Evolutionary conservation across 2,888 invertebrate genomes (phyloP).

Genomic region (Epistrophe grossulariae): DNA sequence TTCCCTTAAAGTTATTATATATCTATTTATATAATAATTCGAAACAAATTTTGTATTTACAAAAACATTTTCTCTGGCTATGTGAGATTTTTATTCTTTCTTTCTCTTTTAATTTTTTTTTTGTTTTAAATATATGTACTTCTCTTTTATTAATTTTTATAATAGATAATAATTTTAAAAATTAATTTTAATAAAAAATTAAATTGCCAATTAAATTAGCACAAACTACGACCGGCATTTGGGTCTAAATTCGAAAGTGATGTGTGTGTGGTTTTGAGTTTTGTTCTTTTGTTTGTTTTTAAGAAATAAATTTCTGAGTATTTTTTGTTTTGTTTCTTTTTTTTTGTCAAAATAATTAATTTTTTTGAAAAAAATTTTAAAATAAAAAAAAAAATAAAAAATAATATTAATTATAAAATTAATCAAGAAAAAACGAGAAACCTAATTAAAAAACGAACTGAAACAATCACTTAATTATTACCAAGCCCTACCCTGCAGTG

Average conservation of each 20-base stretch:
- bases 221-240: slow-evolving; percentile 48
- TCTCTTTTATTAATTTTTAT: slow-evolving; percentile 11
- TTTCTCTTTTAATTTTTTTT: slow-evolving; percentile 17
- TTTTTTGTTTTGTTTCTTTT: slow-evolving; percentile 29
- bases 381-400: slow-evolving; percentile 3
- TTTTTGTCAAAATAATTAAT: slow-evolving; percentile 38
- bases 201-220: slow-evolving; percentile 73
- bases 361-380: slow-evolving; percentile 34
- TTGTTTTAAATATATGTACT: background rate
- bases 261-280: slow-evolving; percentile 22
- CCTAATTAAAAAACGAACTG: slow-evolving; percentile 70
- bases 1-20: slow-evolving; percentile 52
- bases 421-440: slow-evolving; percentile 15
- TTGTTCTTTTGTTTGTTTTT: slow-evolving; percentile 21
- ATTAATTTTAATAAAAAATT: slow-evolving; percentile 60
- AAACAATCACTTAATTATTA: slow-evolving; percentile 84
- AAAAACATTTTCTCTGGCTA: slow-evolving; percentile 62
- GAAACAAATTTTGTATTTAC: slow-evolving; percentile 74
- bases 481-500: slow-evolving; percentile 94
- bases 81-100: slow-evolving; percentile 13
- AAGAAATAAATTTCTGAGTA: slow-evolving; percentile 56
- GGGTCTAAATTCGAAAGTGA: slow-evolving; percentile 73
- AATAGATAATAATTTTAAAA: slow-evolving; percentile 54
- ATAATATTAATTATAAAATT: background rate
- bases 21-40: slow-evolving; percentile 50